Evolutionary conservation across 2,888 invertebrate genomes (phyloP).

Genomic region (Branchipolynoe longqiensis): DNA sequence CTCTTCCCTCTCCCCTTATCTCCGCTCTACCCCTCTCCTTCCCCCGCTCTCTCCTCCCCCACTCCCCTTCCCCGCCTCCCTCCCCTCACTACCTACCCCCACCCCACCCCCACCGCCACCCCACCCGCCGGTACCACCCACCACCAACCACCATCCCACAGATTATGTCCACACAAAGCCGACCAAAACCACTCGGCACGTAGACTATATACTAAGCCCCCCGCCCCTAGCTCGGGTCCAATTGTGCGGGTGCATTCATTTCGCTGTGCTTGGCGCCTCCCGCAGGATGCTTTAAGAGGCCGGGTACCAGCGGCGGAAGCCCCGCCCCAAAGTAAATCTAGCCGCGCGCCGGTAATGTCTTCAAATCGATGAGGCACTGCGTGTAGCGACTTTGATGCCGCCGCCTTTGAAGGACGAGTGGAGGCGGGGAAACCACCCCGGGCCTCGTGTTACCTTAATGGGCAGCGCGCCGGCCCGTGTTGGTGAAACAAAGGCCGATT

Average conservation of each 20-base stretch:
- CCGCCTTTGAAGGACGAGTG: conserved; percentile 17
- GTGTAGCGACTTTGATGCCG: conserved; percentile 17
- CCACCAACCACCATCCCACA: too few species aligned
- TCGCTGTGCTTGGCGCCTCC: not conserved
- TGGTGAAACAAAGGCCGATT: conserved; percentile 53
- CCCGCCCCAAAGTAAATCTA: conserved; percentile 33
- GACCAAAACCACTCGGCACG: conserved; percentile 5
- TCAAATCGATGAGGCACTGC: conserved; percentile 30
- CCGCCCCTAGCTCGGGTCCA: not conserved
- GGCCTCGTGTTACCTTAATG: conserved; percentile 52
- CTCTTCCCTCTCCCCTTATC: too few species aligned
- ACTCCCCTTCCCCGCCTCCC: too few species aligned
- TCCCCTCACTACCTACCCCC: too few species aligned
- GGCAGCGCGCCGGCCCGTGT: conserved; percentile 44
- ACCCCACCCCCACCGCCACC: too few species aligned
- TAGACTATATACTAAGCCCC: not conserved
- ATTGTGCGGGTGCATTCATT: conserved; percentile 17
- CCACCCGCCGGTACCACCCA: too few species aligned
- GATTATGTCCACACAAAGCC: conserved; percentile 39
- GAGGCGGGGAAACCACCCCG: conserved; percentile 39
- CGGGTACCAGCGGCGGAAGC: not conserved
- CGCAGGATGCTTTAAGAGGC: conserved; percentile 7
- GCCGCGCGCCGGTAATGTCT: conserved; percentile 40
- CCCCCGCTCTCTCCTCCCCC: too few species aligned
- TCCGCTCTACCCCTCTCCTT: too few species aligned